Evolutionary conservation across 2,113 vertebrate genomes (phyloP), one percentile per base, ranked within the genome.

Genomic region (Casuarius casuarius): DNA sequence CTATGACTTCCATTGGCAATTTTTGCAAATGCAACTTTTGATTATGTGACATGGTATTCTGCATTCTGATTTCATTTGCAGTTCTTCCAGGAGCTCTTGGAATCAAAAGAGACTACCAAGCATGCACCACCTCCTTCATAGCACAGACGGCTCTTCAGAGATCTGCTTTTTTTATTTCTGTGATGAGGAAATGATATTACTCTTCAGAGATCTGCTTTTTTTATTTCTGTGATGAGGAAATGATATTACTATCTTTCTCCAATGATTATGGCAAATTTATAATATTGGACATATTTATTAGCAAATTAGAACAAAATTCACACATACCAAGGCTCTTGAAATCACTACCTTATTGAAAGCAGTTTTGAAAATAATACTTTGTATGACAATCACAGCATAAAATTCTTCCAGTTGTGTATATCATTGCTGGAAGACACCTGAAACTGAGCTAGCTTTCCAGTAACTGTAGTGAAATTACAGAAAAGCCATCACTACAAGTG

Each of bases 281-380:
- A 90, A 79, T 12, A 80, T 51, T 40, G 67, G 58, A 44, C 49
- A 63, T 54, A 90, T 82, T 72, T 93, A 90, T 35, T 54, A 86
- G 52, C 66, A 86, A 91, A 29, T 67, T 81, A 88, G 54, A 96
- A 83, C 87, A 90, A 76, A 74, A 65, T 40, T 87, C 51, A 19
- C 72, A 85, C 22, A n/a, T 31, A 86, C 44, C 65, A 68, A 58
- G 95, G 90, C 75, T 95, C 68, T 54, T 77, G 75, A 92, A 79
- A 93, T 62, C 49, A 90, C 82, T 40, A 89, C 78, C 46, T 72
- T 90, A 22, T 20, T 93, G 75, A 93, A 96, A 95, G 63, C 40
- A 59, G 44, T 49, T 56, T 49, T 85, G 42, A 88, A 92, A 92
- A 82, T 3, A 70, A 49, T 92, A 80, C 40, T 86, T 29, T 48